These are phyloP conservation scores for Camelus dromedarius DNA, from an alignment of 2,113 vertebrate genomes.

Conservation along the genomic window DNA sequence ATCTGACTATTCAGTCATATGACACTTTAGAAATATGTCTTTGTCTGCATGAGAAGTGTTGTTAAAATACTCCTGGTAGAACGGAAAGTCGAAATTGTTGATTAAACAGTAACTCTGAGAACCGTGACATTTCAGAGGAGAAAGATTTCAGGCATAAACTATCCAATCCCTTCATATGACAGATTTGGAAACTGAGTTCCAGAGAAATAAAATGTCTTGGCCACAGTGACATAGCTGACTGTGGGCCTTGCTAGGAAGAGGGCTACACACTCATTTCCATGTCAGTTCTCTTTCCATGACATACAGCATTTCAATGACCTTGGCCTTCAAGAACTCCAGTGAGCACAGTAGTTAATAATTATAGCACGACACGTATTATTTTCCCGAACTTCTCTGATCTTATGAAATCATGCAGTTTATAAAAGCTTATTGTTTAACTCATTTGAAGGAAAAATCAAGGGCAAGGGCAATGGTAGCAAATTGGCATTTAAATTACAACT, in stretches of 20 bases:
- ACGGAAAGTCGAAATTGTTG: not conserved
- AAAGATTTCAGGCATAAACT: not conserved
- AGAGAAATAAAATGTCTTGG: slow-evolving; percentile 4
- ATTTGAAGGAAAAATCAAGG: not conserved
- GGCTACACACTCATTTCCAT: not conserved
- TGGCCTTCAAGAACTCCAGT: not conserved
- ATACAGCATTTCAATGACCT: not conserved
- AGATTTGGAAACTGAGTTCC: slow-evolving; percentile 7
- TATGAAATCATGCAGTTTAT: not conserved
- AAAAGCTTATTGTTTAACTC: slow-evolving; percentile 19
- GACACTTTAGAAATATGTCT: not conserved
- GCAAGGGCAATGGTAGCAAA: slow-evolving; percentile 8
- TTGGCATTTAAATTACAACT: slow-evolving; percentile 32
- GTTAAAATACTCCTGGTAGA: not conserved
- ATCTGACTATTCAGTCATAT: not conserved
- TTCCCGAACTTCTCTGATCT: not conserved
- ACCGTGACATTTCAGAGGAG: not conserved
- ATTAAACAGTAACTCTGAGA: slow-evolving; percentile 25
- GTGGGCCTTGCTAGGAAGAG: not conserved
- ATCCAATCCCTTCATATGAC: not conserved
- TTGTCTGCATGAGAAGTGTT: not conserved
- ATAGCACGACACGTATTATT: not conserved
- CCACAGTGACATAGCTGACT: not conserved
- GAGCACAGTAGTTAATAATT: slow-evolving; percentile 4
- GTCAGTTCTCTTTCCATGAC: not conserved